A percentile compares a stretch with the other conserved stretches of the same genome.
phyloP scores from a whole-genome alignment of 64 coral and sea anemone genomes.

The Pocillopora damicornis region DNA sequence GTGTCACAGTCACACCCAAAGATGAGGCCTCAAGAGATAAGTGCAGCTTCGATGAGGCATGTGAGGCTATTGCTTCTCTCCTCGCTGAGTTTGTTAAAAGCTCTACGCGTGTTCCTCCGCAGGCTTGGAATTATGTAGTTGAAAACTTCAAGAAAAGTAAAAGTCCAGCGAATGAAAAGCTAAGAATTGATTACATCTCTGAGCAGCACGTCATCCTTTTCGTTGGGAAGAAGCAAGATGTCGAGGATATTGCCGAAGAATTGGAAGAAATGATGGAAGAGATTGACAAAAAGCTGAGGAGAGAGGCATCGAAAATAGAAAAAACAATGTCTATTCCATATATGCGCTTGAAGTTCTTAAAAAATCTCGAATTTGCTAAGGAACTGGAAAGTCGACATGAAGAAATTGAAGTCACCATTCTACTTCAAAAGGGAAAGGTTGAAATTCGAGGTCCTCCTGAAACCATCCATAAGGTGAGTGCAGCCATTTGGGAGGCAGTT shows the following conservation, averaged over 20 bases:
- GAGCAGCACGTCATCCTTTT: not conserved
- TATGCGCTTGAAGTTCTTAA: not conserved
- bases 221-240: not conserved
- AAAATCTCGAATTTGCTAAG: conserved; percentile 9
- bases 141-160: not conserved
- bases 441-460: not conserved
- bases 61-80: not conserved
- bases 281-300: not conserved
- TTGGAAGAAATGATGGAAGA: not conserved
- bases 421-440: not conserved
- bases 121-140: not conserved
- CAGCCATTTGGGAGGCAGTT: not conserved
- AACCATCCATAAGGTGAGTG: not conserved
- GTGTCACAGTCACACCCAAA: not conserved
- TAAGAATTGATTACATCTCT: not conserved
- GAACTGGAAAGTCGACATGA: not conserved
- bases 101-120: not conserved
- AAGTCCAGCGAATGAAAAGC: not conserved
- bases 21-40: not conserved
- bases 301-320: not conserved
- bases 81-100: not conserved
- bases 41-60: not conserved
- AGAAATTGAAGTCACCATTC: not conserved
- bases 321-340: not conserved
- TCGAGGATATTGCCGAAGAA: not conserved